These are phyloP conservation scores for Aleiodes alternator DNA, from an alignment of 2,888 invertebrate species.

Conservation along the genomic window DNA sequence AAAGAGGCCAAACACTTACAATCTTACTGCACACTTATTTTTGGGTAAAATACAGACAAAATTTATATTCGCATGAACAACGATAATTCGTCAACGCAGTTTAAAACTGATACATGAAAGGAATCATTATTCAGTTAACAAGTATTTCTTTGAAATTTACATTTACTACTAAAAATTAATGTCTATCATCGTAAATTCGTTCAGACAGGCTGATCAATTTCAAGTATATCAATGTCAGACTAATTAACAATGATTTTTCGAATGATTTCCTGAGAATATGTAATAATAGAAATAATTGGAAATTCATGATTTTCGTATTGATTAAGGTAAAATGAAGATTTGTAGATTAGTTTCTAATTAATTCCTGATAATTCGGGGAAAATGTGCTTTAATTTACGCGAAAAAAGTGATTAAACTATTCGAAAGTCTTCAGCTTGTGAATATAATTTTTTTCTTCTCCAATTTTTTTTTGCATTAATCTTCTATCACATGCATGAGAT, in stretches of 20 bases:
- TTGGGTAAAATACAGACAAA: conserved; percentile 4
- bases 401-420: no score
- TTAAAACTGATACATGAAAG: conserved; percentile 10
- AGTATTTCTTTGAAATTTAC: conserved; percentile 22
- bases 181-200: conserved; percentile 12
- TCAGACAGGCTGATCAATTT: conserved; percentile 24
- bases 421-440: no score
- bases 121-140: conserved; percentile 23
- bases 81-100: conserved; percentile 11
- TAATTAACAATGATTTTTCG: not conserved
- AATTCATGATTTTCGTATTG: not conserved
- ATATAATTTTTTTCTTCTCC: no score
- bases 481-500: no score
- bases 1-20: conserved; percentile 10
- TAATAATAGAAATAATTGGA: not conserved
- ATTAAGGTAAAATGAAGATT: no score
- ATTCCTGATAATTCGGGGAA: no score
- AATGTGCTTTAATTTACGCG: no score
- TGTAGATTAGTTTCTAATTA: no score
- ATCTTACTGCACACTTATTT: conserved; percentile 30
- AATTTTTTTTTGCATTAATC: no score
- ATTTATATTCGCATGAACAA: conserved; percentile 10
- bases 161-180: not conserved
- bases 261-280: no score
- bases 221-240: not conserved